Base-by-base conservation (phyloP, 64 coral and sea anemone genomes). In the Hydrozoanthus tunicans region DNA sequence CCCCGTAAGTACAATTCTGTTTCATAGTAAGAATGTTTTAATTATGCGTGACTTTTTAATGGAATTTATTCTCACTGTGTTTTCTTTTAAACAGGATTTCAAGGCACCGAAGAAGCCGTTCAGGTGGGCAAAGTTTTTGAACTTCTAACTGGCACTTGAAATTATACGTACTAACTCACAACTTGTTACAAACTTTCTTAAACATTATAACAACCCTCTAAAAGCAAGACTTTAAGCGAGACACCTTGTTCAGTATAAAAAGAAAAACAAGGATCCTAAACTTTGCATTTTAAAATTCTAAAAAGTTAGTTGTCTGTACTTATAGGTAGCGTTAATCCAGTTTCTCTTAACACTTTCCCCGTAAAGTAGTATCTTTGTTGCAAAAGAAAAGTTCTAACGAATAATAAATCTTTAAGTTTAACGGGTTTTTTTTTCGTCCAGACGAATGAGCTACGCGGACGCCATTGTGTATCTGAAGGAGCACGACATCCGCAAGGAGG, bases 401-500 rank as follows among this genome's bases (percentile, higher is more conserved):
- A 10, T 77, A 78, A 43, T 13, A 20, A 7, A 17, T n/a, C 10
- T 27, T 53, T 58, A 79, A 2, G 6, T n/a, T n/a, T 9, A 55
- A 73, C 14, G 43, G 23, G 83, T 90, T 17, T 56, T 92, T 69
- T 58, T 58, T 6, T 9, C 69, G 5, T 27, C 1, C 32, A 98
- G 94, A 84, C 92, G 96, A 59, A 98, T 98, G 96, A 90, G 95
- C 75, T 98, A 98, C 61, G 78, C 91, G 62, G 96, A 98, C 67
- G 96, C 96, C 17, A 98, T 98, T 79, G 85, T 90, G 13, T 98
- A 98, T 59, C 77, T 98, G 3, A 98, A 98, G 89, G 96, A 98
- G 26, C 91, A 98, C 51, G 91, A 98, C 64, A 98, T 98, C 73
- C 90, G 73, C 53, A 98, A 98, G 67, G 96, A 98, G 20, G 96